Evolutionary conservation across 1,140 invertebrate genomes (phyloP).

Genomic region (Heliothis subflexa): DNA sequence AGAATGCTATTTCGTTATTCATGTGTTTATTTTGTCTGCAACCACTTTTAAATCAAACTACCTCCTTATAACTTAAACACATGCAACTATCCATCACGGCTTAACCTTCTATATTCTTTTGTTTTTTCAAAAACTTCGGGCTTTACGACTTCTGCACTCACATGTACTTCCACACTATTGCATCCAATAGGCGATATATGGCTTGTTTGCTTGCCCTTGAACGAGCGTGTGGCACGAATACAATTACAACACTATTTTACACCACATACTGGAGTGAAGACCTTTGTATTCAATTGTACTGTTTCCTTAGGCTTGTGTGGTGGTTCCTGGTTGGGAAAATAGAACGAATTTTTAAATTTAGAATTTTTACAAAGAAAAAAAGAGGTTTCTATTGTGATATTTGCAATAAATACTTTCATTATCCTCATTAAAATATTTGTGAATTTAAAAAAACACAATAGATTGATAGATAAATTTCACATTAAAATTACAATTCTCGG

Average conservation of each 20-base stretch:
- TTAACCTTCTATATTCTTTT: background rate
- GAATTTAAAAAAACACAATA: background rate
- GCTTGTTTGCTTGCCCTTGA: slow-evolving; percentile 33
- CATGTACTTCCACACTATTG: slow-evolving; percentile 4
- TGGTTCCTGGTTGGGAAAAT: slow-evolving; percentile 2
- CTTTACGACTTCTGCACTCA: slow-evolving; percentile 1
- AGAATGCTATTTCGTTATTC: no score
- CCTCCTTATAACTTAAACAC: background rate
- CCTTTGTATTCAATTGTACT: slow-evolving; percentile 25
- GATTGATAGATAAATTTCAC: background rate
- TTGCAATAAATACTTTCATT: no score
- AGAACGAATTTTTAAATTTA: no score
- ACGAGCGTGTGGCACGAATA: slow-evolving; percentile 66
- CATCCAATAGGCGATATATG: slow-evolving; percentile 38
- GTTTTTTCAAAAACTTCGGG: background rate
- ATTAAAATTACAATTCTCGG: background rate
- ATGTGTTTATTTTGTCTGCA: no score
- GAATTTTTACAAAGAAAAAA: no score
- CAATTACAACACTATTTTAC: slow-evolving; percentile 60
- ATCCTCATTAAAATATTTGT: no score
- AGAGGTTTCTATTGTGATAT: background rate
- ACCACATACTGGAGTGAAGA: slow-evolving; percentile 32
- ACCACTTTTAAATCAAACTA: no score
- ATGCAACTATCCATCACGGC: background rate
- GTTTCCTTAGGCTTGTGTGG: slow-evolving; percentile 11